Percentiles rank a stretch among this genome's conserved stretches.
These are phyloP conservation scores for Holothuria scabra DNA, from an alignment of 53 echinoderm and acorn worm species.

Conservation along the genomic window DNA sequence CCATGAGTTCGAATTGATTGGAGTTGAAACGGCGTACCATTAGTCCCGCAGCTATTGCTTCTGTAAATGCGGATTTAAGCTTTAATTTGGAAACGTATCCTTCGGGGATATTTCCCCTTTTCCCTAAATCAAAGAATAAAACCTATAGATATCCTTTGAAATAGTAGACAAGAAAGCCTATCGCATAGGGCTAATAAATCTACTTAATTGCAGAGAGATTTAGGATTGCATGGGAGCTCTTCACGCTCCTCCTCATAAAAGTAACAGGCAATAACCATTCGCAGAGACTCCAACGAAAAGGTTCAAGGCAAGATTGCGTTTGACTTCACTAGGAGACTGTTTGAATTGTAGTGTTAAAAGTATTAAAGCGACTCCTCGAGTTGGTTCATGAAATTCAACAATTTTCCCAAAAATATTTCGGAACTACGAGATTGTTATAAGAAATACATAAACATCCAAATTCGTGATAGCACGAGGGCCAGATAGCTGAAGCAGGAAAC, in stretches of 20 bases:
- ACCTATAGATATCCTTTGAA: background rate
- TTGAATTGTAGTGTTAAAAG: too few species aligned
- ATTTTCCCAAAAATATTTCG: too few species aligned
- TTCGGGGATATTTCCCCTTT: slow-evolving; percentile 20
- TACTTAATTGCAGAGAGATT: slow-evolving; percentile 23
- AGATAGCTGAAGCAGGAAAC: too few species aligned
- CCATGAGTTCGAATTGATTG: slow-evolving; percentile 30
- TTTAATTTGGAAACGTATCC: slow-evolving; percentile 42
- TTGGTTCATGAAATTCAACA: too few species aligned
- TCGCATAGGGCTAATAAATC: slow-evolving; percentile 45
- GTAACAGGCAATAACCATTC: too few species aligned
- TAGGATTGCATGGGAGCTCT: background rate
- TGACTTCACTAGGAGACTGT: too few species aligned
- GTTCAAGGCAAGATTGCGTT: too few species aligned
- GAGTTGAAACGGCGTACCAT: slow-evolving; percentile 43
- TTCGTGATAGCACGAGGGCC: too few species aligned
- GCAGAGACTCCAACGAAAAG: too few species aligned
- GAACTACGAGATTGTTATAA: too few species aligned
- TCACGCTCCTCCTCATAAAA: slow-evolving; percentile 6
- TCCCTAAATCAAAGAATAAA: slow-evolving; percentile 38
- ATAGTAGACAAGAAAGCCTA: slow-evolving; percentile 11
- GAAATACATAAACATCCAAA: too few species aligned
- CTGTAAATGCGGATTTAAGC: slow-evolving; percentile 45
- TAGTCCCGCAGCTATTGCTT: slow-evolving; percentile 45
- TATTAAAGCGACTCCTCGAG: too few species aligned